Conservation (phyloP, 2,888 invertebrate species). For the Malthinus seriepunctatus region DNA sequence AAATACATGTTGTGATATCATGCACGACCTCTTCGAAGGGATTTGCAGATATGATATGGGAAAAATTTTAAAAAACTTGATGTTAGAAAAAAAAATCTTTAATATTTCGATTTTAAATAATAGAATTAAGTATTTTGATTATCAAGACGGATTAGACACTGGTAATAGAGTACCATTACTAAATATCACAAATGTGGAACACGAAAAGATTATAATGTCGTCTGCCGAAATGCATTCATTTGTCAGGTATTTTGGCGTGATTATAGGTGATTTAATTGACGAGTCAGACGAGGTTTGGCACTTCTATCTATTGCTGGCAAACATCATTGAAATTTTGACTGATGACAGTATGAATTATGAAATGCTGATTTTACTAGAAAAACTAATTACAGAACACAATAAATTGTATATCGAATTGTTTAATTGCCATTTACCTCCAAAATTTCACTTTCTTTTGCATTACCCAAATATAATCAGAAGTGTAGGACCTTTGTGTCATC, state of each 20-base stretch:
- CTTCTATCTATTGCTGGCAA: not conserved
- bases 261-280: slow-evolving; percentile 32
- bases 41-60: slow-evolving; percentile 16
- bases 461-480: not conserved
- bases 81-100: slow-evolving; percentile 18
- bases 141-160: slow-evolving; percentile 2
- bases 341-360: not conserved
- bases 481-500: not conserved
- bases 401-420: slow-evolving; percentile 6
- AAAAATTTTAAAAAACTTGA: slow-evolving; percentile 15
- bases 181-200: slow-evolving; percentile 9
- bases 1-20: slow-evolving; percentile 35
- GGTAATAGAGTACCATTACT: slow-evolving; percentile 28
- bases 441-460: not conserved
- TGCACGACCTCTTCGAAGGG: slow-evolving; percentile 37
- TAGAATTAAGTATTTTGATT: slow-evolving; percentile 27
- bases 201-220: slow-evolving; percentile 30
- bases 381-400: slow-evolving; percentile 15
- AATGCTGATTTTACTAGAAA: not conserved
- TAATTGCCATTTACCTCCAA: not conserved
- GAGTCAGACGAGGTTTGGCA: slow-evolving; percentile 6
- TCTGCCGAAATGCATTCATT: slow-evolving; percentile 32
- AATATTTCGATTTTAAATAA: slow-evolving; percentile 21
- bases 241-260: slow-evolving; percentile 24
- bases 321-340: not conserved